phyloP scores from a whole-genome alignment of 2,113 vertebrate species.

The Gila orcuttii region DNA sequence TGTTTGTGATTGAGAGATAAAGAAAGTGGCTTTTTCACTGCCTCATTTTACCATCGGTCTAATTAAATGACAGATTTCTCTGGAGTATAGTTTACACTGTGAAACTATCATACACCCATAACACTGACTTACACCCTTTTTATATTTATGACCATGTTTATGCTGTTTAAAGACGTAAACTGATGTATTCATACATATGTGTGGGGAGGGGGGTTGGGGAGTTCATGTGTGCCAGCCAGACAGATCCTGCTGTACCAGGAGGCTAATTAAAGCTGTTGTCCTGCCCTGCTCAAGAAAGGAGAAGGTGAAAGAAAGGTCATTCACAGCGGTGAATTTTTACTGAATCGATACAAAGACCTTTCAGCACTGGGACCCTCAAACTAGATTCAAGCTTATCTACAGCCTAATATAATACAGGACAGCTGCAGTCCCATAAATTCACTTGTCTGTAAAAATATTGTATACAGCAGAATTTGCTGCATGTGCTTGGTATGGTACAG shows the following conservation, averaged over 20 bases:
- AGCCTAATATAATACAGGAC: constrained; percentile 40
- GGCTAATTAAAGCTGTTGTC: constrained; percentile 55
- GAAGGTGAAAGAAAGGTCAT: constrained; percentile 53
- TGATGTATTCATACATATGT: neutral
- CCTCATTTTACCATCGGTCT: constrained; percentile 20
- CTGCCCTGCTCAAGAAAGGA: constrained; percentile 34
- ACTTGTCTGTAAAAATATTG: neutral
- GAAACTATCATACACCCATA: constrained; percentile 24
- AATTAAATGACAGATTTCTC: constrained; percentile 40
- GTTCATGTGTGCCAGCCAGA: neutral
- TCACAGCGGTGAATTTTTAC: constrained; percentile 53
- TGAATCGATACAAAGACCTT: constrained; percentile 58
- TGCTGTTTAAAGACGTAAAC: neutral
- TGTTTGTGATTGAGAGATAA: constrained; percentile 9
- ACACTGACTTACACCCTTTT: constrained; percentile 16
- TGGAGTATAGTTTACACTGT: constrained; percentile 13
- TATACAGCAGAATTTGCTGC: neutral
- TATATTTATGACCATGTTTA: constrained; percentile 23
- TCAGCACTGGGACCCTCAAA: constrained; percentile 45
- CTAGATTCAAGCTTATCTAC: constrained; percentile 36
- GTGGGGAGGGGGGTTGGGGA: neutral
- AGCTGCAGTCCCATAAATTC: constrained; percentile 7
- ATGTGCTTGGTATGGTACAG: neutral
- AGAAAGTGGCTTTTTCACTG: constrained; percentile 5
- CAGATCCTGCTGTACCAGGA: constrained; percentile 41